phyloP scores from a whole-genome alignment of 2,888 invertebrate species.

The Lycia hirtaria region DNA sequence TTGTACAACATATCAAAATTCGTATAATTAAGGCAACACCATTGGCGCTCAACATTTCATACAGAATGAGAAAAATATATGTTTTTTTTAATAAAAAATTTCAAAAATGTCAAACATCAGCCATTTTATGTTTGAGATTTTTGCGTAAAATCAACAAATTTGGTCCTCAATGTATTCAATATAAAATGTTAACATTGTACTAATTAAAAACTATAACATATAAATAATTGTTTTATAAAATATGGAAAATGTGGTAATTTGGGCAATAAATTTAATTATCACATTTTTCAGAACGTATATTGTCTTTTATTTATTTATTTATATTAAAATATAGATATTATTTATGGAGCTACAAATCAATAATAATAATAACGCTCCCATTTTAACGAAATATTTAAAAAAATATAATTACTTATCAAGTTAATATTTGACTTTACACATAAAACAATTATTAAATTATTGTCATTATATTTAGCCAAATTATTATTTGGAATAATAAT shows the following conservation, averaged over 20 bases:
- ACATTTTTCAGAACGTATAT: conserved; percentile 38
- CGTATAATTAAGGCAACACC: conserved; percentile 69
- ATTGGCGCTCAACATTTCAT: conserved; percentile 50
- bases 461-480: no score
- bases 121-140: conserved; percentile 79
- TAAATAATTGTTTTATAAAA: conserved; percentile 25
- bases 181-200: conserved; percentile 35
- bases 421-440: no score
- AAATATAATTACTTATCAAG: no score
- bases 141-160: conserved; percentile 54
- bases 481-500: no score
- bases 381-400: no score
- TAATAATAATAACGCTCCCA: not conserved
- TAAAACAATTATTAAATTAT: no score
- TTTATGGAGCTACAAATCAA: conserved; percentile 7
- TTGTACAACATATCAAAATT: conserved; percentile 64
- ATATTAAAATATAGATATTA: not conserved
- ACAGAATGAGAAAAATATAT: conserved; percentile 33
- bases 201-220: conserved; percentile 36
- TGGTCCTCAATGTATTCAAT: conserved; percentile 53
- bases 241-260: conserved; percentile 46
- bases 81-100: conserved; percentile 12
- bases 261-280: conserved; percentile 46
- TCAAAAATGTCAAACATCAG: conserved; percentile 82
- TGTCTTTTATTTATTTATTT: conserved; percentile 18